Evolutionary conservation across 1,140 invertebrate species (phyloP).

Genomic region (Telenomus remus): DNA sequence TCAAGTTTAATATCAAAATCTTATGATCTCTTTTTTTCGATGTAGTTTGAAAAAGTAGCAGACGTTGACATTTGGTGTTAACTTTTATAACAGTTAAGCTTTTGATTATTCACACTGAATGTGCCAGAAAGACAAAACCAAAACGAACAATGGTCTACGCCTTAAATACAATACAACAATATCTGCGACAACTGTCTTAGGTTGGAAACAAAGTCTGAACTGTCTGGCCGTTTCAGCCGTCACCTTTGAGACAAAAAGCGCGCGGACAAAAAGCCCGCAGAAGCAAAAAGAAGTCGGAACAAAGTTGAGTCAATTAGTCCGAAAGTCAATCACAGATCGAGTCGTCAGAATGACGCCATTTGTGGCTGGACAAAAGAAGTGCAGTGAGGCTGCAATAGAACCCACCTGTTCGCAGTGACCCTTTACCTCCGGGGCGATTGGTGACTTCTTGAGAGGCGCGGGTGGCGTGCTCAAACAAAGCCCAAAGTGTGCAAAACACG

Average conservation of each 20-base stretch:
- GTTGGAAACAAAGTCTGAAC: constrained; percentile 12
- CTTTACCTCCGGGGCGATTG: constrained; percentile 5
- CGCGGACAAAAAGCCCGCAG: constrained; percentile 5
- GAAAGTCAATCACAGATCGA: constrained; percentile 6
- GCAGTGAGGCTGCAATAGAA: constrained; percentile 1
- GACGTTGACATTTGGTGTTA: background rate
- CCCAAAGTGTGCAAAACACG: constrained; percentile 49
- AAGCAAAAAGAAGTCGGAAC: too few species aligned
- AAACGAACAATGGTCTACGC: constrained; percentile 8
- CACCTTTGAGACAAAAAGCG: constrained; percentile 8
- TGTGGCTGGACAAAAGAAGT: constrained; percentile 28
- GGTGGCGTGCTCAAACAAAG: constrained; percentile 36
- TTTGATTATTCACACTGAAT: constrained; percentile 12
- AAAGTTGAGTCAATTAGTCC: constrained; percentile 18
- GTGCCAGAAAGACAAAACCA: constrained; percentile 9
- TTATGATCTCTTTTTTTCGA: too few species aligned
- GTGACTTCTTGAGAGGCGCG: constrained; percentile 23
- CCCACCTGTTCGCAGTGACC: constrained; percentile 28
- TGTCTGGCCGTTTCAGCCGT: constrained; percentile 26
- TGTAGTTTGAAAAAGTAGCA: too few species aligned
- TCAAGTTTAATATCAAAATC: too few species aligned
- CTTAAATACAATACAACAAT: constrained; percentile 28
- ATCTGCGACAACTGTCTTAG: constrained; percentile 19
- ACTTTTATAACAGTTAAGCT: constrained; percentile 12
- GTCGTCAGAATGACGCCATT: constrained; percentile 18